These are phyloP conservation scores for Nyctibius grandis DNA, from an alignment of 2,797 vertebrate species.

Conservation along the genomic window DNA sequence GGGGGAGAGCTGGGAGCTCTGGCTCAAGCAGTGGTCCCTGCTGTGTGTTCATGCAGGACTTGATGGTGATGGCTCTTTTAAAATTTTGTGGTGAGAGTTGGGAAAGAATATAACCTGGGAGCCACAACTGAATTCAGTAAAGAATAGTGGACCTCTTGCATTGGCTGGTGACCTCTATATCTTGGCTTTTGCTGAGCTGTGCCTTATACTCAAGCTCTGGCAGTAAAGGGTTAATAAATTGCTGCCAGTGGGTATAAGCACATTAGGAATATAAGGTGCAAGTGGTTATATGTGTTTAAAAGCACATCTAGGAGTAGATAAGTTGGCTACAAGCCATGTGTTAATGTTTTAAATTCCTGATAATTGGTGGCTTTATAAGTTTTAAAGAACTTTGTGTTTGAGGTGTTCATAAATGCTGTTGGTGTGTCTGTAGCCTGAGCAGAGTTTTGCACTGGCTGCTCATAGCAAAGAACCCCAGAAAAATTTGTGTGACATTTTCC, in stretches of 20 bases:
- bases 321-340: neutral
- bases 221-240: neutral
- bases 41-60: neutral
- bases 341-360: neutral
- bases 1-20: neutral
- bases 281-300: neutral
- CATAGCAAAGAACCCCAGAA: neutral
- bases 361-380: neutral
- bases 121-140: neutral
- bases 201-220: neutral
- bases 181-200: neutral
- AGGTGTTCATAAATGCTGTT: neutral
- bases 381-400: neutral
- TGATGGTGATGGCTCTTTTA: neutral
- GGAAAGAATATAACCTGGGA: neutral
- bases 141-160: fast-evolving
- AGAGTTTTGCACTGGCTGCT: neutral
- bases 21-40: neutral
- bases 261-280: too few relatives aligned
- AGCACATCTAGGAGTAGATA: neutral
- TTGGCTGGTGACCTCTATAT: neutral
- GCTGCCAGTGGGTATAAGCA: fast-evolving
- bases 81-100: fast-evolving
- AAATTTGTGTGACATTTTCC: neutral
- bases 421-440: neutral